phyloP scores from a whole-genome alignment of 2,888 invertebrate genomes.

The Cactoblastis cactorum region DNA sequence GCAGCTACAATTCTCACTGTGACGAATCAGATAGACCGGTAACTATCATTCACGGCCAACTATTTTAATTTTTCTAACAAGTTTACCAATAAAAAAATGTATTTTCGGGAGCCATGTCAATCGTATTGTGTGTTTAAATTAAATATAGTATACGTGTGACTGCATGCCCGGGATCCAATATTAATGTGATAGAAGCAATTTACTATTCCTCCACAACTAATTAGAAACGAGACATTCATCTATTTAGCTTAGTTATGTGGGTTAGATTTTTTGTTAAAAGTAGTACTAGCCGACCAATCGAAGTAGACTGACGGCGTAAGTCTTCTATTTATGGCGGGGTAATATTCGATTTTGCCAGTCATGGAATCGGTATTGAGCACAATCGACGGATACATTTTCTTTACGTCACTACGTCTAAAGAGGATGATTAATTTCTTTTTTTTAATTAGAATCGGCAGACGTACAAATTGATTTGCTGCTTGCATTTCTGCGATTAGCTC shows the following conservation, averaged over 20 bases:
- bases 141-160: slow-evolving; percentile 64
- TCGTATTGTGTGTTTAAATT: slow-evolving; percentile 73
- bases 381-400: slow-evolving; percentile 19
- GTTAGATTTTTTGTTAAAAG: neutral
- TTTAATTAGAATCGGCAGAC: slow-evolving; percentile 13
- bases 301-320: neutral
- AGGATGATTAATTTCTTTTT: slow-evolving; percentile 18
- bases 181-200: slow-evolving; percentile 67
- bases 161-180: slow-evolving; percentile 48
- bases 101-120: slow-evolving; percentile 64
- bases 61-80: slow-evolving; percentile 38
- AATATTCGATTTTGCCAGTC: slow-evolving; percentile 56
- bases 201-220: slow-evolving; percentile 25
- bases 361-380: slow-evolving; percentile 37
- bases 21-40: slow-evolving; percentile 47
- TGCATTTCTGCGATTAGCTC: slow-evolving; percentile 11
- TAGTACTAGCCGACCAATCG: neutral
- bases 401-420: slow-evolving; percentile 18
- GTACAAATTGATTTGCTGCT: slow-evolving; percentile 14
- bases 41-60: slow-evolving; percentile 36
- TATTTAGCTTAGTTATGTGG: neutral
- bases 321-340: neutral
- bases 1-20: slow-evolving; percentile 20
- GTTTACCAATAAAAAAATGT: slow-evolving; percentile 29
- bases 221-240: neutral